Base-by-base conservation (phyloP, 2,113 vertebrate species). In the Clupea harengus region DNA sequence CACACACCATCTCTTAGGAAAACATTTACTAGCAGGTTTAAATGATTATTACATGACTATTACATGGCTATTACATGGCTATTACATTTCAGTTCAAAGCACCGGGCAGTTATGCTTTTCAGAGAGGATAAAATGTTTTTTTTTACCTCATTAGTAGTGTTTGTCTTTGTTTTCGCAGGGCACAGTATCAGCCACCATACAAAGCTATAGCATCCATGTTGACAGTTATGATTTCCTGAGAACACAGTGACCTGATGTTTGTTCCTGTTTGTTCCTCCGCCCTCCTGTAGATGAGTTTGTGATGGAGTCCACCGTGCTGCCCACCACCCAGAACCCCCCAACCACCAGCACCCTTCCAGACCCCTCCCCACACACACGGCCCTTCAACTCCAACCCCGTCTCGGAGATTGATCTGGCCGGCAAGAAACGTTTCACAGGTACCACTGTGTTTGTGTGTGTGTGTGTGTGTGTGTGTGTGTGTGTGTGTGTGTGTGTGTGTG, bases 391-490 rank as follows among this genome's bases (percentile, higher is more conserved):
- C 0, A 94, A 94, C 20, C 97, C 97, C 6, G 88, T 94, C 64
- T 95, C 96, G 2, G 96, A 96, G 90, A 96, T 96, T 72, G 98
- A 99, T 89, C 93, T 96, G 49, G 92, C 95, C 82, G 98, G 98
- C 88, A 98, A 95, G 92, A 98, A 96, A 75, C 94, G 97, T 60
- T 99, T 99, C 93, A 96, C 95, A 93, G 98, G 98, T 99, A 96
- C 22, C 50, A 28, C 32, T 18, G 28, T 83, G 45, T 67, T 44
- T 47, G 11, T 78, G 44, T 28, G 28, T 83, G 39, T 45, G 22
- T 45, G 25, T 22, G 39, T 84, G 45, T 84, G 32, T 67, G 39
- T 44, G 28, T 82, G 45, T 81, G 15, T 47, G 32, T 32, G 25
- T 49, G 18, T 49, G 20, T 45, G 57, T 84, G 20, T 82, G 81